Conservation (phyloP, 1,140 invertebrate species). For the Drosophila parabipectinata region DNA sequence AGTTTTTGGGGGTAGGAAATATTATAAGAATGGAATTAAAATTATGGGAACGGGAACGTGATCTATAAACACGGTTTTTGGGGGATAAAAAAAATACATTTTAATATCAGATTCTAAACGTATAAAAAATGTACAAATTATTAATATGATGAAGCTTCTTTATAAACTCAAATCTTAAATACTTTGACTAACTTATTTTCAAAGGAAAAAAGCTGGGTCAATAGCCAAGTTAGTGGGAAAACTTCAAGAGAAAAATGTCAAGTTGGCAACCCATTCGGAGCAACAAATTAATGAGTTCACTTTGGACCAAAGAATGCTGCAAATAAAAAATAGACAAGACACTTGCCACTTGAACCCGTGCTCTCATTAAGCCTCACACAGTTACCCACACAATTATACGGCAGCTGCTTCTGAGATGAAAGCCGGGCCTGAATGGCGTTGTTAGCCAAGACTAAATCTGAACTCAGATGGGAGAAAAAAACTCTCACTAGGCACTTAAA, state of each 20-base stretch:
- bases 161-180: too few relatives aligned
- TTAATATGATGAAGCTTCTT: background rate
- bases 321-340: constrained; percentile 79
- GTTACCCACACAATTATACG: constrained; percentile 35
- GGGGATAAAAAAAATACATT: background rate
- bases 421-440: constrained; percentile 23
- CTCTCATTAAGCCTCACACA: constrained; percentile 65
- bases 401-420: constrained; percentile 61
- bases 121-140: background rate
- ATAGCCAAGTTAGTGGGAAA: constrained; percentile 36
- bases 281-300: constrained; percentile 76
- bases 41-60: constrained; percentile 22
- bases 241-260: constrained; percentile 49
- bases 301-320: constrained; percentile 67
- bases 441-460: constrained; percentile 28
- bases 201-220: constrained; percentile 28
- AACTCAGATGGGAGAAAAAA: constrained; percentile 31
- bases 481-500: constrained; percentile 82
- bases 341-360: constrained; percentile 76
- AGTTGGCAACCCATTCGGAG: constrained; percentile 57
- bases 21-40: background rate
- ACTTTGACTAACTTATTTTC: background rate
- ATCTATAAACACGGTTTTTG: background rate
- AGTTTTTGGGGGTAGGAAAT: background rate
- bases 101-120: background rate